These are phyloP conservation scores for Beroe forskalii DNA, from an alignment of 37 sponge, comb jelly and placozoan species.

Conservation along the genomic window DNA sequence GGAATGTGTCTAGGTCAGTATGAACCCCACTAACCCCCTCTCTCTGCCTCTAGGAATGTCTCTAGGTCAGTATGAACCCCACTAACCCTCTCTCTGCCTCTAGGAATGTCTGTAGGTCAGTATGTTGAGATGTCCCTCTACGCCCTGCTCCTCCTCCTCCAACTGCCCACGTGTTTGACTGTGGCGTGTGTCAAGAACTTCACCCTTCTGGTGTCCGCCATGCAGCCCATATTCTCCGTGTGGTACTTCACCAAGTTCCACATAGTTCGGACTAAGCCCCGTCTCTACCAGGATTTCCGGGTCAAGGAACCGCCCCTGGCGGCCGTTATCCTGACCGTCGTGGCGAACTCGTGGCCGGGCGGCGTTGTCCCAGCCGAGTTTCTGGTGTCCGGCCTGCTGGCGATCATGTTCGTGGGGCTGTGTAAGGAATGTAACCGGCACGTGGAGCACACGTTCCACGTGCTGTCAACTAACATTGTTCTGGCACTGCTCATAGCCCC, in stretches of 20 bases:
- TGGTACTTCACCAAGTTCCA: conserved; percentile 64
- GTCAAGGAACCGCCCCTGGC: conserved; percentile 16
- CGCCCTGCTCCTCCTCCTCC: background rate
- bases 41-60: too few relatives aligned
- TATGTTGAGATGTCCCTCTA: conserved; percentile 30
- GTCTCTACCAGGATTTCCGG: conserved; percentile 57
- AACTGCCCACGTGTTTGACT: background rate
- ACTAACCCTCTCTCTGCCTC: too few relatives aligned
- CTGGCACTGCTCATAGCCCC: conserved; percentile 20
- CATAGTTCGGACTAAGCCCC: conserved; percentile 31
- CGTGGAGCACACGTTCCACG: conserved; percentile 51
- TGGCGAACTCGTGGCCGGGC: conserved; percentile 13
- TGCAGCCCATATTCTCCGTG: conserved; percentile 29
- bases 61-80: too few relatives aligned
- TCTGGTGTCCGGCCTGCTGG: conserved; percentile 8
- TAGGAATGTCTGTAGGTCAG: background rate
- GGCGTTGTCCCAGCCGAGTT: background rate
- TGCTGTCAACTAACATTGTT: background rate
- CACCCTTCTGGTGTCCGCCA: conserved; percentile 17
- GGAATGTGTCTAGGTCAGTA: too few relatives aligned
- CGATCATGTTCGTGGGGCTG: conserved; percentile 52
- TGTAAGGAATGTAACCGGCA: conserved; percentile 57
- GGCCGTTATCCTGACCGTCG: background rate
- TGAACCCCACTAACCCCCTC: too few relatives aligned
- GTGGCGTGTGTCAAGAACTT: background rate